phyloP scores from a whole-genome alignment of 2,888 invertebrate species.

The Dolomedes plantarius region DNA sequence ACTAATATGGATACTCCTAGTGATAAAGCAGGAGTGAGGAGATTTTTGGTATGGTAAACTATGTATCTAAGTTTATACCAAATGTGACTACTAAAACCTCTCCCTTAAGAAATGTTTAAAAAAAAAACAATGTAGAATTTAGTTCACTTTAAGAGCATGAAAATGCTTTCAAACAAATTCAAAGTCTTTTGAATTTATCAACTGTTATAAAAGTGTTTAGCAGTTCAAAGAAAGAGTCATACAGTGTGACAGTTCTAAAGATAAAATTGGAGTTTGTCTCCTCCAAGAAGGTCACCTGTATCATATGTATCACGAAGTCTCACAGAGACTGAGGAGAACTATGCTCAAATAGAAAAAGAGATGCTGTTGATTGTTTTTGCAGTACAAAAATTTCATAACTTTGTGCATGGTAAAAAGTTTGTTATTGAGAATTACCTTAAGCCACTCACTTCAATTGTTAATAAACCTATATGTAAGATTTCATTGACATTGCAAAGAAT shows the following conservation, averaged over 20 bases:
- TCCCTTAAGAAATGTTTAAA: background rate
- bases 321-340: background rate
- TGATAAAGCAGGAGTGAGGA: background rate
- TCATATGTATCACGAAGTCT: conserved; percentile 23
- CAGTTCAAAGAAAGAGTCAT: background rate
- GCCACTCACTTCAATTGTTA: too few species aligned
- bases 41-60: conserved; percentile 29
- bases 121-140: conserved; percentile 16
- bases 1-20: background rate
- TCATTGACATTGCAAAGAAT: too few species aligned
- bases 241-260: background rate
- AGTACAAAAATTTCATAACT: too few species aligned
- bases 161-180: background rate
- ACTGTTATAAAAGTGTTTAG: background rate
- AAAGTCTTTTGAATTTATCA: background rate
- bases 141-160: background rate
- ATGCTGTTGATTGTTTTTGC: too few species aligned
- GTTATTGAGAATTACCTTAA: too few species aligned
- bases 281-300: conserved; percentile 23
- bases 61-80: conserved; percentile 19
- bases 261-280: background rate
- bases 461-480: too few species aligned
- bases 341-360: conserved; percentile 32
- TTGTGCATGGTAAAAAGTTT: too few species aligned
- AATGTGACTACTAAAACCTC: background rate